Percentiles rank a stretch among this genome's conserved stretches.
These are phyloP conservation scores for Metalampra italica DNA, from an alignment of 2,888 invertebrate genomes.

Conservation along the genomic window DNA sequence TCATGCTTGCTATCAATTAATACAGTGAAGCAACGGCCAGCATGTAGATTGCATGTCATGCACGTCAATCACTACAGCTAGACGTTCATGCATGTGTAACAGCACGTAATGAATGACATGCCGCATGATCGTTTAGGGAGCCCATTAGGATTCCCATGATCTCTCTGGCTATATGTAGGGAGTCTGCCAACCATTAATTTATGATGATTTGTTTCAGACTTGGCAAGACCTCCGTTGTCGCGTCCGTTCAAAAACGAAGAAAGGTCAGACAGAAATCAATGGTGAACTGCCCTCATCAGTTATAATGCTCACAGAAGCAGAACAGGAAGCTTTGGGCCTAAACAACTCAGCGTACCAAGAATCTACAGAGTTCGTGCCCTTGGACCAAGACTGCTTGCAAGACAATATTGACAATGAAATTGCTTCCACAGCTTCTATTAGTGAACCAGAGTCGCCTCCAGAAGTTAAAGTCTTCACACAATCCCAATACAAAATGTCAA, in stretches of 20 bases:
- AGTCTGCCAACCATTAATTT: no score
- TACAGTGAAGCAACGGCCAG: no score
- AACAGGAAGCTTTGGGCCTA: constrained; percentile 51
- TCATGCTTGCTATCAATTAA: no score
- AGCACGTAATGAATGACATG: no score
- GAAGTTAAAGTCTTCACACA: constrained; percentile 48
- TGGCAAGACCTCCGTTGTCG: constrained; percentile 64
- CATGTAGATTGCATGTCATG: no score
- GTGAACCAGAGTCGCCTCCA: constrained; percentile 46
- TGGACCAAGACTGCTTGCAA: constrained; percentile 33
- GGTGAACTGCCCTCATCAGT: constrained; percentile 40
- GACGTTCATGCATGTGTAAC: no score
- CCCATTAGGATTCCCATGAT: no score
- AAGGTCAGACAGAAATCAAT: constrained; percentile 37
- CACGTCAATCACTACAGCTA: no score
- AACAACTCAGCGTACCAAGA: constrained; percentile 44
- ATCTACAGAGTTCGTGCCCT: constrained; percentile 41
- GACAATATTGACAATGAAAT: constrained; percentile 35
- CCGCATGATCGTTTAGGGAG: no score
- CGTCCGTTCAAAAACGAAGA: constrained; percentile 55
- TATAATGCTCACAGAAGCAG: constrained; percentile 39
- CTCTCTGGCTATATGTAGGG: no score
- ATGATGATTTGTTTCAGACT: constrained; percentile 44
- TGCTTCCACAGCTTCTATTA: constrained; percentile 35
- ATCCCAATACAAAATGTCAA: constrained; percentile 23